Evolutionary conservation across 2,113 vertebrate genomes (phyloP).

Genomic region (Mixornis gularis): DNA sequence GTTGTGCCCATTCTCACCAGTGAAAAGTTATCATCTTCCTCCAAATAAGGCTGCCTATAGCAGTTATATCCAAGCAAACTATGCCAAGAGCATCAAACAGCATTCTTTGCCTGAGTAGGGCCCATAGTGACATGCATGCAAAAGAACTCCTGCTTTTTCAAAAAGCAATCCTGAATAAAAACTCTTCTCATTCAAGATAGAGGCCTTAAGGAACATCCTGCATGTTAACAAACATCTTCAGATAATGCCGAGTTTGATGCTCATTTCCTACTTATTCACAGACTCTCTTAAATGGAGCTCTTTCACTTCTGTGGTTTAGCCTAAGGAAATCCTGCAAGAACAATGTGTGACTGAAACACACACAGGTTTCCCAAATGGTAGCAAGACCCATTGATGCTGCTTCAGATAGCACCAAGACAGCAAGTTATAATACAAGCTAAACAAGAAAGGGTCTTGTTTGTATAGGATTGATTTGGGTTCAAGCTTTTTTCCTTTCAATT

Average conservation of each 20-base stretch:
- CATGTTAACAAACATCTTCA: conserved; percentile 78
- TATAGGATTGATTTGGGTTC: neutral
- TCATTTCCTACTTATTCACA: conserved; percentile 75
- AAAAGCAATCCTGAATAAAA: conserved; percentile 68
- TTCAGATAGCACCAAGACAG: conserved; percentile 43
- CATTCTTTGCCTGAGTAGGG: conserved; percentile 5
- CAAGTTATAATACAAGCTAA: conserved; percentile 7
- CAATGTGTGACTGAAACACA: conserved; percentile 70
- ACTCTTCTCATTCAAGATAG: conserved; percentile 66
- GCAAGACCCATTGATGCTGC: conserved; percentile 48
- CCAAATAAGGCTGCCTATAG: neutral
- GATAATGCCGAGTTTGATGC: conserved; percentile 75
- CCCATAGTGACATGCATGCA: conserved; percentile 55
- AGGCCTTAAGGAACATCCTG: conserved; percentile 72
- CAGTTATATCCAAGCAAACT: conserved; percentile 2
- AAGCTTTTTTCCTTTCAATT: conserved; percentile 28
- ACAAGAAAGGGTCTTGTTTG: conserved; percentile 30
- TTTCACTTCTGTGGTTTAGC: conserved; percentile 75
- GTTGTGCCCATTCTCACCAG: neutral
- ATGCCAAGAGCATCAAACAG: conserved; percentile 40
- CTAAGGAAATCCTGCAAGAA: conserved; percentile 72
- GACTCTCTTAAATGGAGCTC: conserved; percentile 71
- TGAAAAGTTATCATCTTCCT: neutral
- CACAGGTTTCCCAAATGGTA: conserved; percentile 63
- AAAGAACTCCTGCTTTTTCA: conserved; percentile 62